Percentiles rank a stretch among this genome's conserved stretches.
These are phyloP conservation scores for Indicator indicator DNA, from an alignment of 2,113 vertebrate species.

Conservation along the genomic window DNA sequence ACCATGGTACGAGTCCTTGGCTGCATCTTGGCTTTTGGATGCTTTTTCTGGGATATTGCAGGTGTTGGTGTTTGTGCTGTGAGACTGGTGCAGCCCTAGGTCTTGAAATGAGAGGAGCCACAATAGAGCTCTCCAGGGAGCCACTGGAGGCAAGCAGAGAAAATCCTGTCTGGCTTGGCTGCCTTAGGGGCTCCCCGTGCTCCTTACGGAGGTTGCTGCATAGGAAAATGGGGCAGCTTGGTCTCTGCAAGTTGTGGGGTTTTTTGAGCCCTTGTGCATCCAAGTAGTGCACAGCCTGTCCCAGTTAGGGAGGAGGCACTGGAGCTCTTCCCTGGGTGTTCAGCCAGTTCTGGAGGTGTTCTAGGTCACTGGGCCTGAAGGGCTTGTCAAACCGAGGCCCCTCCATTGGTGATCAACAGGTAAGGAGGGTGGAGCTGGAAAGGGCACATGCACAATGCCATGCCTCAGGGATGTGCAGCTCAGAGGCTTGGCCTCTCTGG, in stretches of 20 bases:
- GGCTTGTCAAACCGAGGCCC: not conserved
- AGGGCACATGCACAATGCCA: accelerated
- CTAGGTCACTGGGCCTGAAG: not conserved
- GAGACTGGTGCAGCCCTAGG: not conserved
- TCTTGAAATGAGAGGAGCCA: not conserved
- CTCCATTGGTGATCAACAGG: accelerated
- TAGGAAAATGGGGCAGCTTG: not conserved
- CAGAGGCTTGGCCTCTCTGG: not conserved
- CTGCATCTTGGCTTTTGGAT: not conserved
- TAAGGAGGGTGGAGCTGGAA: not conserved
- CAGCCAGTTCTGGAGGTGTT: not conserved
- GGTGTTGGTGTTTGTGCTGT: not conserved
- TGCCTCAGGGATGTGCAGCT: not conserved
- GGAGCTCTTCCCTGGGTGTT: not conserved
- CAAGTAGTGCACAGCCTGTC: not conserved
- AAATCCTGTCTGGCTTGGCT: not conserved
- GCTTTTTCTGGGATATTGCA: not conserved
- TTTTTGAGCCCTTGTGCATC: not conserved
- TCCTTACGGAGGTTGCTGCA: not conserved
- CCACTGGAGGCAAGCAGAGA: not conserved
- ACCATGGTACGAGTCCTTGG: accelerated
- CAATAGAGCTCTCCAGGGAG: not conserved
- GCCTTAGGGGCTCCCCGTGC: not conserved
- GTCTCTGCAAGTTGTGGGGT: accelerated
- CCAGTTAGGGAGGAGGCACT: not conserved